These are phyloP conservation scores for Hippasteria phrygiana DNA, from an alignment of 53 echinoderm and acorn worm species.

Conservation along the genomic window DNA sequence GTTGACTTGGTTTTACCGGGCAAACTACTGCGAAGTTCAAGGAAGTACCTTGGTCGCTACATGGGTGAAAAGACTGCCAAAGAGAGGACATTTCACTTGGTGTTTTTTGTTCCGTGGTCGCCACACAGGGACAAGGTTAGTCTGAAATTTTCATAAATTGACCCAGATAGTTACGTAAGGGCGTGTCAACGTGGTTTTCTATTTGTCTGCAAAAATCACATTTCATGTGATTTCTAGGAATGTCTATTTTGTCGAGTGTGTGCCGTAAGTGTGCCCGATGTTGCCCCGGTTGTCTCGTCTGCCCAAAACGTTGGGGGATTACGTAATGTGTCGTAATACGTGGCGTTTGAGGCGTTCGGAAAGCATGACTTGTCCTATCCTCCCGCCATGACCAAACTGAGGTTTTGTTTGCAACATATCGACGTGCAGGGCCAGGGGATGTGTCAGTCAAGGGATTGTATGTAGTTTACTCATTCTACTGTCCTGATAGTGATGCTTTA, in stretches of 20 bases:
- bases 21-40: slow-evolving; percentile 4
- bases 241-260: slow-evolving; percentile 8
- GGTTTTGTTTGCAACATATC: too few relatives aligned
- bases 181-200: slow-evolving; percentile 51
- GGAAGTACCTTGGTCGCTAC: background rate
- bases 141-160: slow-evolving; percentile 57
- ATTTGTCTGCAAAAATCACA: background rate
- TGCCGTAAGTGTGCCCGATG: background rate
- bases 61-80: slow-evolving; percentile 1
- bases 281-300: background rate
- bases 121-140: slow-evolving; percentile 63
- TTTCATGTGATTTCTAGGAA: background rate
- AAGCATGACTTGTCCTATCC: background rate
- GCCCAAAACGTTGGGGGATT: slow-evolving; percentile 42
- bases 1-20: background rate
- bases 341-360: slow-evolving; percentile 7
- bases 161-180: slow-evolving; percentile 77
- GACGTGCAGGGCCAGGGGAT: too few relatives aligned
- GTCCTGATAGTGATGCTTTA: background rate
- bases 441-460: too few relatives aligned
- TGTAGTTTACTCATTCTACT: too few relatives aligned
- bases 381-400: slow-evolving; percentile 9
- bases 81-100: background rate
- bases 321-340: slow-evolving; percentile 63
- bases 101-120: slow-evolving; percentile 43